Evolutionary conservation across 2,113 vertebrate species (phyloP), one percentile per base, ranked within the genome.

Genomic region (Bufo gargarizans): DNA sequence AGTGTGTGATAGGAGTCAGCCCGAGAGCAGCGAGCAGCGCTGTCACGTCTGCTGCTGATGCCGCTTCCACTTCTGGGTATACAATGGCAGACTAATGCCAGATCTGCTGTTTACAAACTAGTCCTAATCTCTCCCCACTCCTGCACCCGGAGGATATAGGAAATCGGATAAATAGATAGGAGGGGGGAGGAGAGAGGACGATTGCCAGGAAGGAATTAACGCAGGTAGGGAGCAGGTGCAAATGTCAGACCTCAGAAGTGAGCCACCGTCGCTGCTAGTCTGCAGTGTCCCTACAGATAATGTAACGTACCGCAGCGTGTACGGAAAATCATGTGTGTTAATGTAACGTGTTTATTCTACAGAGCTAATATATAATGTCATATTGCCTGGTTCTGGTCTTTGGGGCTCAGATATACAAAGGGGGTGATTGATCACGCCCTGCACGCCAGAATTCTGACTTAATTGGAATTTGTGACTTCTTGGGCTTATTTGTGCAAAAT

Each of bases 191-290:
- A 63, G 20, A 33, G 47, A 19, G 16, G 50, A 43, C 13, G 45
- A 79, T 71, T 87, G 50, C 76, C 17, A 81, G 47, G 77, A 45
- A 82, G 69, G 80, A 77, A n/a, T 58, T 33, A 50, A 63, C 77
- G 71, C 80, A 77, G 69, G 81, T 88, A 82, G 43, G 13, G 56
- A 76, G 58, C 86, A 88, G 86, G 79, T 88, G 79, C 79, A 76
- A 80, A 80, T 71, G 63, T 58, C 77, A 71, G 17, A 87, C n/a
- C 78, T 82, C 55, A 56, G 33, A 72, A 58, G 22, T 56, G 16
- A 69, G 12, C 50, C 45, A 11, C n/a, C 43, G 16, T 58, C 1
- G 8, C 47, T 33, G 33, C 61, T 17, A 45, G 16, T 53, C 22
- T 77, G 14, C 20, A 63, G 43, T 72, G 58, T 55, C 45, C 45